These are phyloP conservation scores for Chroicocephalus ridibundus DNA, from an alignment of 2,113 vertebrate species.

Conservation along the genomic window DNA sequence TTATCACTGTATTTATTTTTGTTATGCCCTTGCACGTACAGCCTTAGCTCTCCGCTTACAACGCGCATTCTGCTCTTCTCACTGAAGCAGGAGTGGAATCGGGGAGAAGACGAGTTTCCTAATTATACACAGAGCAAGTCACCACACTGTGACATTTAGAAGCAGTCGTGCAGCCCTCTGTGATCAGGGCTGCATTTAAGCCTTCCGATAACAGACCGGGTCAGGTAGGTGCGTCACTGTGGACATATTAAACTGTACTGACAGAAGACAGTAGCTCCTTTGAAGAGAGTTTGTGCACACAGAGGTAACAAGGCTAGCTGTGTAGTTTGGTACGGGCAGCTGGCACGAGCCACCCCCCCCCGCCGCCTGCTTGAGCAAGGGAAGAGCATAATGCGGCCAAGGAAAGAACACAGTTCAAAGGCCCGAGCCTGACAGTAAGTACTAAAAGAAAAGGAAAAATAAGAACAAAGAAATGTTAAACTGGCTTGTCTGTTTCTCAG, in stretches of 20 bases:
- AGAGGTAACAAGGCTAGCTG: neutral
- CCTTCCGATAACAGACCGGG: neutral
- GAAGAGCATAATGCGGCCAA: neutral
- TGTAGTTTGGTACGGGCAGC: neutral
- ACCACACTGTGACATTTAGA: neutral
- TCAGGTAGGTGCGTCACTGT: neutral
- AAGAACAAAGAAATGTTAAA: constrained; percentile 37
- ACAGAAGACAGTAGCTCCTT: neutral
- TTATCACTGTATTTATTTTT: neutral
- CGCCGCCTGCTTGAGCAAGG: neutral
- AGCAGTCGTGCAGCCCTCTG: neutral
- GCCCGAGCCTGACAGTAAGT: neutral
- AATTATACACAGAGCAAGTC: neutral
- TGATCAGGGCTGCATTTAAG: neutral
- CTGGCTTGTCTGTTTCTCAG: constrained; percentile 11
- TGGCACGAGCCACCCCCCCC: neutral
- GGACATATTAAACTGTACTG: neutral
- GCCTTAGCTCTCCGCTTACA: neutral
- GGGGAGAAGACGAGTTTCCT: neutral
- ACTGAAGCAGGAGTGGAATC: accelerated
- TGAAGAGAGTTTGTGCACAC: neutral
- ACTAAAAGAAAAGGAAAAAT: neutral
- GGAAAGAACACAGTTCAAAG: neutral
- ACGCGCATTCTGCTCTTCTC: neutral
- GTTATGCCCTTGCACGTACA: neutral